Base-by-base conservation (phyloP, 1,140 invertebrate genomes). In the Dreissena rostriformis region DNA sequence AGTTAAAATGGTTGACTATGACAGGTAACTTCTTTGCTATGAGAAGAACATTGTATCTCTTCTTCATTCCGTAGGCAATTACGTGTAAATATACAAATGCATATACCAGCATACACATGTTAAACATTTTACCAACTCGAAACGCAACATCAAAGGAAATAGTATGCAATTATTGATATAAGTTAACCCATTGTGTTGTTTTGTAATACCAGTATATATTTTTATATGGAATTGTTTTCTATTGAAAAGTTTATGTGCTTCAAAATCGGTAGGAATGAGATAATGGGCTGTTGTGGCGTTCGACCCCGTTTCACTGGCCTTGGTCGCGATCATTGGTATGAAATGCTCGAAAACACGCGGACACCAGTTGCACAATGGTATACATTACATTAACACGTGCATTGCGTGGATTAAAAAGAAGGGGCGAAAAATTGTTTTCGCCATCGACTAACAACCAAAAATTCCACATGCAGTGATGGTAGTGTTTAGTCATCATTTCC, bases 311-410 rank as follows among this genome's bases (percentile, higher is more conserved):
- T 96, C 86, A 96, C 96, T 72, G 96, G 97, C 19, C 95, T 96
- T 14, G 97, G 97, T 4, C 95, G 96, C 66, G 96, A 97, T 90
- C 97, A 98, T 91, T 98, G 97, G 97, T 94, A 96, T 74, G 96
- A 97, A 92, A 98, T 97, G 97, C 90, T 97, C 89, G 96, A 97
- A 90, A 97, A 96, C 93, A 96, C 97, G 8, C 94, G 97, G 22
- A 96, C 96, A 91, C 97, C 97, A 0, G 96, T 97, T 0, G 96
- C 97, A 4, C 97, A 97, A 91, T 97, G 97, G 97, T 97, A 97
- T 91, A 95, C 96, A 0, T 94, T 97, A 19, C 87, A 90, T 51
- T 91, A 93, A 95, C 95, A 77, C 93, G 96, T 71, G 94, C 96
- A 53, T 94, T 81, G 82, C 51, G 76, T 82, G 6, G 70, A 80